Percentiles rank a stretch among this genome's conserved stretches.
These are phyloP conservation scores for Gonocerus acuteangulatus DNA, from an alignment of 2,888 invertebrate species.

Conservation along the genomic window DNA sequence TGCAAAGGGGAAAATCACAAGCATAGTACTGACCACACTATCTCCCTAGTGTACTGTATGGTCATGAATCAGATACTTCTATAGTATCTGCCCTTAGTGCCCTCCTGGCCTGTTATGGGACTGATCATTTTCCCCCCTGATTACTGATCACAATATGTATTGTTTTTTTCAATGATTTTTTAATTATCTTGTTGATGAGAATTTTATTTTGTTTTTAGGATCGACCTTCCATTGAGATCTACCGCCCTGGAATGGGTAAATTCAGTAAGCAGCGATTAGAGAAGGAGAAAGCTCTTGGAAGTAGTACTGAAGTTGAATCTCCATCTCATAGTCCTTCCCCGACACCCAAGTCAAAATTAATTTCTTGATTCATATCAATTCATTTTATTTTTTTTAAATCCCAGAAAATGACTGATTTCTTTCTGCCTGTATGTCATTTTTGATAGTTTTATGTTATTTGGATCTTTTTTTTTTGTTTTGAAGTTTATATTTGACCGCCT, in stretches of 20 bases:
- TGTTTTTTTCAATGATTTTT: too few species aligned
- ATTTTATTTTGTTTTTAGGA: constrained; percentile 50
- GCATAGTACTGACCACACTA: too few species aligned
- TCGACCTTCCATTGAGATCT: constrained; percentile 81
- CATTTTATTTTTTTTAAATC: not conserved
- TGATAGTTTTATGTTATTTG: not conserved
- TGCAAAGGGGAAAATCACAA: too few species aligned
- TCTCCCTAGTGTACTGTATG: too few species aligned
- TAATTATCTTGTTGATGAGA: too few species aligned
- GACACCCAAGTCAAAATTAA: constrained; percentile 28
- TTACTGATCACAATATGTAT: too few species aligned
- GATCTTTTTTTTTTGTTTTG: too few species aligned
- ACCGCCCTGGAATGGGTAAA: constrained; percentile 81
- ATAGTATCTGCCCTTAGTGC: too few species aligned
- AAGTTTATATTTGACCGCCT: too few species aligned
- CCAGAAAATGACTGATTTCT: not conserved
- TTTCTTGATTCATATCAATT: constrained; percentile 1
- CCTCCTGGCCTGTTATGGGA: too few species aligned
- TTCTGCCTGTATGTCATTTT: not conserved
- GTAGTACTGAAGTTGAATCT: constrained; percentile 39
- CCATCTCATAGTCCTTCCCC: constrained; percentile 39
- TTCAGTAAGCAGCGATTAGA: constrained; percentile 59
- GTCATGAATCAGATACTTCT: too few species aligned
- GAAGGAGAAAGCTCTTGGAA: constrained; percentile 47
- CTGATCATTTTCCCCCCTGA: too few species aligned